These are phyloP conservation scores for Spermophilus dauricus DNA, from an alignment of 2,113 vertebrate species.

Conservation along the genomic window DNA sequence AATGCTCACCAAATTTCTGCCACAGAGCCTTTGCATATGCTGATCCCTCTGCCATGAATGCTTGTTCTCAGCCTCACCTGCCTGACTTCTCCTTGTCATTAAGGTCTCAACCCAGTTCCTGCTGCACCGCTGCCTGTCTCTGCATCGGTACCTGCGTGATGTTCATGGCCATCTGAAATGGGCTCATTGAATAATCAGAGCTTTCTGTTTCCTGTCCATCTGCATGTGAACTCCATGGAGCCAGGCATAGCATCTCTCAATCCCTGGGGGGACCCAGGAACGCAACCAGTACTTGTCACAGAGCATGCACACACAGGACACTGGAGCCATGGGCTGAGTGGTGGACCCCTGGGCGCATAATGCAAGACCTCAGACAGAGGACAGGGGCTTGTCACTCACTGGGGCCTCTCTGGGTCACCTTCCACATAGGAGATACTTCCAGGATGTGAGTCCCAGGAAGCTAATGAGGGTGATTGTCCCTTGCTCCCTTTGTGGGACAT, in stretches of 20 bases:
- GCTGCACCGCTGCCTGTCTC: neutral
- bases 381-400: rapidly evolving
- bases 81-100: neutral
- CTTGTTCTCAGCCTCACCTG: neutral
- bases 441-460: neutral
- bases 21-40: neutral
- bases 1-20: neutral
- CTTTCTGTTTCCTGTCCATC: neutral
- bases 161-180: neutral
- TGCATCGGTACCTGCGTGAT: rapidly evolving
- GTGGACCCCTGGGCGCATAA: neutral
- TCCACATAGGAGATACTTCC: neutral
- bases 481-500: rapidly evolving
- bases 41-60: neutral
- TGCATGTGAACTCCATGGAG: neutral
- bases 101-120: neutral
- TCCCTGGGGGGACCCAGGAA: neutral
- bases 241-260: no score
- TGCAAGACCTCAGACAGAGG: rapidly evolving
- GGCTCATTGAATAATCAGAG: rapidly evolving
- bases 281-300: no score
- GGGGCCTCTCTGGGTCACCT: neutral
- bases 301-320: no score
- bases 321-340: rapidly evolving
- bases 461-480: neutral